phyloP scores from a whole-genome alignment of 2,888 invertebrate genomes.

The Lampropteryx suffumata region DNA sequence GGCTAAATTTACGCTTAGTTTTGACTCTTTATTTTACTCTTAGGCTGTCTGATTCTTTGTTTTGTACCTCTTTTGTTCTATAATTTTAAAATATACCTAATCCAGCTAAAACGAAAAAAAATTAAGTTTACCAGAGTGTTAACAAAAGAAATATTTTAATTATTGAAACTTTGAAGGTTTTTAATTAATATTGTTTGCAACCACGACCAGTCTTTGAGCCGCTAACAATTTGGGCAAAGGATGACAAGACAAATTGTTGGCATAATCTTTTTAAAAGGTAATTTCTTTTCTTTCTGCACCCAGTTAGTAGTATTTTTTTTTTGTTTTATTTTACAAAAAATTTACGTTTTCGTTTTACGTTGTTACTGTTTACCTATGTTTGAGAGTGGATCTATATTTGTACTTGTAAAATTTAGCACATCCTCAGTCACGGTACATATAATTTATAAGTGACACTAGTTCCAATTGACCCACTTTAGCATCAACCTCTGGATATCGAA shows the following conservation, averaged over 20 bases:
- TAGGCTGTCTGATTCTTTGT: no score
- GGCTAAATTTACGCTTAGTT: no score
- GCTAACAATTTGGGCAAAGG: slow-evolving; percentile 20
- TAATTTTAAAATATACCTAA: no score
- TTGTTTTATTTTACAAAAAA: no score
- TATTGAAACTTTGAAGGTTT: slow-evolving; percentile 20
- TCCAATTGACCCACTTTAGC: background rate
- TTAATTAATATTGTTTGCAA: slow-evolving; percentile 30
- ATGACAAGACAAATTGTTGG: slow-evolving; percentile 30
- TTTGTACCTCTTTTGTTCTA: no score
- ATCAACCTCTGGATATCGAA: background rate
- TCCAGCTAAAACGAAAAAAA: background rate
- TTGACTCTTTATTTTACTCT: no score
- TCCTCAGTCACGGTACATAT: background rate
- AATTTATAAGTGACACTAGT: slow-evolving; percentile 3
- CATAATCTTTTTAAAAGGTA: slow-evolving; percentile 26
- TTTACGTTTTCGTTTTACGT: no score
- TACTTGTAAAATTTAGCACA: no score
- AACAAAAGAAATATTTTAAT: slow-evolving; percentile 4
- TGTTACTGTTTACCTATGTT: no score
- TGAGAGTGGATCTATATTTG: no score
- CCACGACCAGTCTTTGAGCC: slow-evolving; percentile 23
- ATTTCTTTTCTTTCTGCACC: background rate
- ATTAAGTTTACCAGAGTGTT: slow-evolving; percentile 4
- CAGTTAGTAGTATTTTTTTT: no score